Percentiles rank a stretch among this genome's conserved stretches.
Conservation (phyloP, 2,113 vertebrate genomes). For the Peromyscus leucopus region DNA sequence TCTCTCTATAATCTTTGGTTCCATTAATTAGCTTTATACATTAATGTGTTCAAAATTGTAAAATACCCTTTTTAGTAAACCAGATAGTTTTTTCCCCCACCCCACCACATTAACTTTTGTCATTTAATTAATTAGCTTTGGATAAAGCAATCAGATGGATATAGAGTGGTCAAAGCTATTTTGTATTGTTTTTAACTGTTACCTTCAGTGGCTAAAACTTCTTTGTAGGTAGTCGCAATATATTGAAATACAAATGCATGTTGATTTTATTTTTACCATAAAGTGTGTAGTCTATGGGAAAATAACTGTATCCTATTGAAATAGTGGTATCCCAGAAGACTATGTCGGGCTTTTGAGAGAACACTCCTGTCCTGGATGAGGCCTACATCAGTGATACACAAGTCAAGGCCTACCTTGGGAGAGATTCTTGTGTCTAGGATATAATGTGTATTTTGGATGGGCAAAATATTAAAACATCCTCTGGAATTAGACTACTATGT, state of each 20-base stretch:
- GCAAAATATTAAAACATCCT: not conserved
- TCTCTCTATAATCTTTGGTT: not conserved
- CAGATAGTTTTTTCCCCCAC: not conserved
- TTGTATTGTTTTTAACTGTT: conserved; percentile 45
- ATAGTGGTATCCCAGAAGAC: conserved; percentile 38
- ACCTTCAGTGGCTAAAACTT: not conserved
- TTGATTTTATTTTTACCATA: conserved; percentile 60
- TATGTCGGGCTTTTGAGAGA: not conserved
- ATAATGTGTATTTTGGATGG: not conserved
- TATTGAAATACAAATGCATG: conserved; percentile 53
- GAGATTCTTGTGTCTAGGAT: not conserved
- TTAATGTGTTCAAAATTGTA: conserved; percentile 55
- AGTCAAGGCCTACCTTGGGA: not conserved
- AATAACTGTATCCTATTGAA: conserved; percentile 45
- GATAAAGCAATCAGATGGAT: not conserved
- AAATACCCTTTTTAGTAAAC: conserved; percentile 31
- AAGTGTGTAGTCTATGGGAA: conserved; percentile 37
- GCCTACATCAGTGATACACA: not conserved
- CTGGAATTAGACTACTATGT: conserved; percentile 7
- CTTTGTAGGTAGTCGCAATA: conserved; percentile 38
- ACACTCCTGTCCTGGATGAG: conserved; percentile 18
- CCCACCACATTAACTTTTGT: not conserved
- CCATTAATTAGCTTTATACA: not conserved
- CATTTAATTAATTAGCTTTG: conserved; percentile 25
- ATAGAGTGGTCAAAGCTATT: conserved; percentile 39